Evolutionary conservation across 2,113 vertebrate species (phyloP), one percentile per base, ranked within the genome.

Genomic region (Perca flavescens): DNA sequence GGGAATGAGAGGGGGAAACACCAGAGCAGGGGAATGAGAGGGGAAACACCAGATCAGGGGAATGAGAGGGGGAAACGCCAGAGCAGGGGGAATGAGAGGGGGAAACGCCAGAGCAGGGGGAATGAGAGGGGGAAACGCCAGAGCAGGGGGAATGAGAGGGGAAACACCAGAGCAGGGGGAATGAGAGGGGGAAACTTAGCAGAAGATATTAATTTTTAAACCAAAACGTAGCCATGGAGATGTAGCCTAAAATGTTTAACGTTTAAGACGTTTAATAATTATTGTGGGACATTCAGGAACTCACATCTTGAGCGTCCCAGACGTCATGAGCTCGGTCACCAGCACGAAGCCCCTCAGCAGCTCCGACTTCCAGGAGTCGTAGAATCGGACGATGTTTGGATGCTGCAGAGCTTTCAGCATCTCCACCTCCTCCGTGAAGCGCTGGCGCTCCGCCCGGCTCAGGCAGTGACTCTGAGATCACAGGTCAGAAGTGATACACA

Each of bases 331-430:
- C 88, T 98, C 97, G 0, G 98, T 99, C 83, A 99, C 96, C 88
- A 99, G 95, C 83, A 99, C 95, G 36, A 97, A 98, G 0, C 96
- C 97, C 85, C 95, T 97, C 87, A 97, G 78, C 0, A 97, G 77
- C 0, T 94, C 94, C 0, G 96, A 96, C 88, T 99, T 99, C 97
- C 98, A 99, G 10, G 97, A 99, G 92, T 99, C 97, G 0, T 96
- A 98, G 95, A 99, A 99, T 31, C 98, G 97, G 25, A 99, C 97
- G 0, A 99, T 99, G 95, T 99, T 99, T 13, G 98, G 98, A 73
- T 99, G 98, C 93, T 99, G 97, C 71, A 99, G 95, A 6, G 93
- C 96, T 84, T 99, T 99, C 85, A 99, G 95, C 97, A 99, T 99
- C 92, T 97, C 97, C 91, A 97, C 97, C 90, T 99, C 97, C 93